A percentile compares a stretch with the other conserved stretches of the same genome.
These are phyloP conservation scores for Sinhomidia bicolor DNA, from an alignment of 2,888 invertebrate species.

Conservation along the genomic window DNA sequence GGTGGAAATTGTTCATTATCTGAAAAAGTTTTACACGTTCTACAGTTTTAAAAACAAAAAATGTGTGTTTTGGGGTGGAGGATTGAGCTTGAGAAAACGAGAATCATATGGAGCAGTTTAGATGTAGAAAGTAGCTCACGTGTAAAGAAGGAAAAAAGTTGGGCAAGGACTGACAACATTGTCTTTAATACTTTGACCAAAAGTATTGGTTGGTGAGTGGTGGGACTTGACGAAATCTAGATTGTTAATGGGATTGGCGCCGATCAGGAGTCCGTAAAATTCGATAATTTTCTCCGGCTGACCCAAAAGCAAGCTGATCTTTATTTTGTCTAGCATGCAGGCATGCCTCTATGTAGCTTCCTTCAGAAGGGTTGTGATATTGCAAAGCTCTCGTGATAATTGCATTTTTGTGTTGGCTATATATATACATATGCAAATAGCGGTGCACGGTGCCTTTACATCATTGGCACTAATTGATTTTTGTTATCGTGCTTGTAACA, in stretches of 20 bases:
- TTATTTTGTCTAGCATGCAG: not conserved
- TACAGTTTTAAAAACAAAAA: conserved; percentile 17
- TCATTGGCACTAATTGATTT: too few relatives aligned
- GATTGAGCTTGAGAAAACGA: too few relatives aligned
- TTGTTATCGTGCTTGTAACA: not conserved
- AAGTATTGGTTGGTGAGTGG: conserved; percentile 3
- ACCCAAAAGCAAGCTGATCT: not conserved
- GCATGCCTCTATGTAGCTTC: too few relatives aligned
- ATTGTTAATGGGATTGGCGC: conserved; percentile 72
- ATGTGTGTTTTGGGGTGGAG: not conserved
- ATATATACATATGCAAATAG: not conserved
- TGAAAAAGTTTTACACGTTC: too few relatives aligned
- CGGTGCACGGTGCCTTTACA: not conserved
- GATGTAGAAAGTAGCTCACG: not conserved
- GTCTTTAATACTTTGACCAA: not conserved
- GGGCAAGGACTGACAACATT: not conserved
- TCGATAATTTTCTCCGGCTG: conserved; percentile 4
- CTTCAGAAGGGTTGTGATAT: not conserved
- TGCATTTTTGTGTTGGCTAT: not conserved
- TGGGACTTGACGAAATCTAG: conserved; percentile 40
- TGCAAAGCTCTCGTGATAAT: not conserved
- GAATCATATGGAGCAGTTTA: conserved; percentile 33
- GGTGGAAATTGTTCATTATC: not conserved
- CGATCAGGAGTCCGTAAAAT: conserved; percentile 64
- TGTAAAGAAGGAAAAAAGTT: not conserved